phyloP scores from a whole-genome alignment of 2,113 vertebrate genomes.

The Pogonocichla stellata region DNA sequence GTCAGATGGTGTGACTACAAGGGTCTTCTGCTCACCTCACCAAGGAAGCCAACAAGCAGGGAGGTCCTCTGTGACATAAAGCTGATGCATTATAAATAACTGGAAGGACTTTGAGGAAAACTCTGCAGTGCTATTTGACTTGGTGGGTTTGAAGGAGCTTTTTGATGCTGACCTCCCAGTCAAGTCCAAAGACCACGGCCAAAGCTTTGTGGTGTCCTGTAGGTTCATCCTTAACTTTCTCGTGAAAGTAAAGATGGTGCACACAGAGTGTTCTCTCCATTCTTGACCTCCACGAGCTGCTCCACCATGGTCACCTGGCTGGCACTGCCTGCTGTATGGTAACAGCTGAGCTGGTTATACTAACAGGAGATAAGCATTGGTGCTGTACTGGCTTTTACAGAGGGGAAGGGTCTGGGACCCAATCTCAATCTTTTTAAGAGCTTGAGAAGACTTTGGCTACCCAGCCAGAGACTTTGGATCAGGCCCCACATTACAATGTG shows the following conservation, averaged over 20 bases:
- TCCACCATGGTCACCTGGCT: not conserved
- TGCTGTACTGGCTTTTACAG: not conserved
- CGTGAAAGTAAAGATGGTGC: not conserved
- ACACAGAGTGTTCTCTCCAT: not conserved
- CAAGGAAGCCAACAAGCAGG: not conserved
- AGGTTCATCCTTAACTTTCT: not conserved
- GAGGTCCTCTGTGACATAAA: not conserved
- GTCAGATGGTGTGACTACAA: not conserved
- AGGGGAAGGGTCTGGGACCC: not conserved
- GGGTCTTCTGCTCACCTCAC: not conserved
- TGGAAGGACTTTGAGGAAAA: not conserved
- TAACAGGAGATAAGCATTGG: not conserved
- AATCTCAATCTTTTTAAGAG: not conserved
- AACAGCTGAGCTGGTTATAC: fast-evolving
- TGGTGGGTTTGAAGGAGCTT: not conserved
- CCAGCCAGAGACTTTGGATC: not conserved
- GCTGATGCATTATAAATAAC: not conserved
- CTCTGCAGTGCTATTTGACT: not conserved
- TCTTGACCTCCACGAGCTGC: not conserved
- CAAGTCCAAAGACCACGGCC: not conserved
- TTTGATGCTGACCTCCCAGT: not conserved
- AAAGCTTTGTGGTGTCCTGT: not conserved
- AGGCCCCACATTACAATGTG: not conserved
- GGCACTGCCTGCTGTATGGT: not conserved
- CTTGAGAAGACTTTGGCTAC: not conserved